Conservation (phyloP, 2,113 vertebrate genomes). For the Lethenteron camtschaticum region DNA sequence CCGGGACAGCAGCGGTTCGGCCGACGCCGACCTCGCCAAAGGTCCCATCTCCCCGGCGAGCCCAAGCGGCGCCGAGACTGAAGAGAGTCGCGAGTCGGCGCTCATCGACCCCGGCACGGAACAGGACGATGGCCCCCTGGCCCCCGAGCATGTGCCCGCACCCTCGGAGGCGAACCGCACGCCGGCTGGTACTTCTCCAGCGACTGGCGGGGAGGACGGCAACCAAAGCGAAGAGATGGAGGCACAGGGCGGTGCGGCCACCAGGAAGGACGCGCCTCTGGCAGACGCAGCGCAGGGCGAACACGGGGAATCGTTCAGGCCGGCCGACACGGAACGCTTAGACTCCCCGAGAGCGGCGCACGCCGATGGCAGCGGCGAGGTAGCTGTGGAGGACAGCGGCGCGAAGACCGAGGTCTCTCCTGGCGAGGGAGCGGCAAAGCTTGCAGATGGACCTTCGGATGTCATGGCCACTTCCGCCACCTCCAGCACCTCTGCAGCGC, state of each 20-base stretch:
- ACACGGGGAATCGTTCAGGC: too few relatives aligned
- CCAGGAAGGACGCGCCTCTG: too few relatives aligned
- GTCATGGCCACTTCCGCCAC: conserved; percentile 24
- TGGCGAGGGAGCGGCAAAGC: too few relatives aligned
- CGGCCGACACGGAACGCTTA: too few relatives aligned
- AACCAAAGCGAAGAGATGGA: conserved; percentile 18
- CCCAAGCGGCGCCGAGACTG: conserved; percentile 36
- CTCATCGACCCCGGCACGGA: conserved; percentile 94
- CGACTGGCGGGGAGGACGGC: conserved; percentile 52
- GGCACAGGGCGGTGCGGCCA: not conserved
- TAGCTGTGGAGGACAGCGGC: not conserved
- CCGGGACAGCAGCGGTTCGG: conserved; percentile 43
- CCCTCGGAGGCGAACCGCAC: too few relatives aligned
- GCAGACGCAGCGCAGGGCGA: too few relatives aligned
- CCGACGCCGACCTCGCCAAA: conserved; percentile 18
- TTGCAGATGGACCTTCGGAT: conserved; percentile 22
- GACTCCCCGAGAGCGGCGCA: not conserved
- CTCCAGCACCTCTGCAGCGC: conserved; percentile 27
- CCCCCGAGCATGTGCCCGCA: too few relatives aligned
- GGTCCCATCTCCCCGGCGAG: conserved; percentile 15
- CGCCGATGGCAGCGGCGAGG: not conserved
- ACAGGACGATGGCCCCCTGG: conserved; percentile 28
- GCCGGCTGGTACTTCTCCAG: conserved; percentile 51
- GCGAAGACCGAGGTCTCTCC: not conserved
- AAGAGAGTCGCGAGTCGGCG: conserved; percentile 85